Evolutionary conservation across 2,113 vertebrate species (phyloP).

Genomic region (Bagarius yarrelli): DNA sequence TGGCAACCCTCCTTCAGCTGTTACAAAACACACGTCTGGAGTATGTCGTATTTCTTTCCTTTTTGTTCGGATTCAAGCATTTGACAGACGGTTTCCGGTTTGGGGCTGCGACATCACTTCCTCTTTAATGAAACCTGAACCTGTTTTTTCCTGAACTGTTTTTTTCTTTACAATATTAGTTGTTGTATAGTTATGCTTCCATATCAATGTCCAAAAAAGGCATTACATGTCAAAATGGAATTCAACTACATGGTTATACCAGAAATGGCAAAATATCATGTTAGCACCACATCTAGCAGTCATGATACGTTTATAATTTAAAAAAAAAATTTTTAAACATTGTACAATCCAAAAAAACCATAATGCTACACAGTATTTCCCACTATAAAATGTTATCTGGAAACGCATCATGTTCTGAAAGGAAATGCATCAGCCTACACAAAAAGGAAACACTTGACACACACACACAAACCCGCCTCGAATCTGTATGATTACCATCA

Average conservation of each 20-base stretch:
- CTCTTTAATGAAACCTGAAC: background rate
- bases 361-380: background rate
- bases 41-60: background rate
- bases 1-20: constrained; percentile 26
- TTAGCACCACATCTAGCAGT: background rate
- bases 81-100: background rate
- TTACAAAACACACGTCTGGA: constrained; percentile 21
- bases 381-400: background rate
- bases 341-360: too few relatives aligned
- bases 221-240: background rate
- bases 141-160: too few relatives aligned
- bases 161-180: background rate
- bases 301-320: background rate
- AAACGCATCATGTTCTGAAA: background rate
- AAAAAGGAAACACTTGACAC: background rate
- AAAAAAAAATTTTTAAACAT: background rate
- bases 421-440: background rate
- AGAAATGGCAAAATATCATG: background rate
- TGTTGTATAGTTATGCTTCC: background rate
- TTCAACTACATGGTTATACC: background rate
- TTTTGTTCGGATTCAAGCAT: background rate
- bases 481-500: background rate
- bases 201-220: background rate
- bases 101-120: background rate
- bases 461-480: background rate